Conservation (phyloP, 2,797 vertebrate genomes). For the Eleutherodactylus coqui region DNA sequence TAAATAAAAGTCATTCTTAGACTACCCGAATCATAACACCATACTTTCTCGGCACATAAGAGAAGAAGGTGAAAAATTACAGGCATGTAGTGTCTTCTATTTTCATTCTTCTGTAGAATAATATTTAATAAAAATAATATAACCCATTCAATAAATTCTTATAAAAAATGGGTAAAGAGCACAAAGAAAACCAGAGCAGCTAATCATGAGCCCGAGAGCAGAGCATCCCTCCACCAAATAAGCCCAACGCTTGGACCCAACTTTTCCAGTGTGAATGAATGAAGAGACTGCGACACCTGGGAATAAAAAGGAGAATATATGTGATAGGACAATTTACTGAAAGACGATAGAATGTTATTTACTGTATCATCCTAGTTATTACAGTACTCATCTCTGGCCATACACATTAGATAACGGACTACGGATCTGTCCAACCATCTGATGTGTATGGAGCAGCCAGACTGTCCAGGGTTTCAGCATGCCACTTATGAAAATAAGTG, state of each 20-base stretch:
- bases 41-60: neutral
- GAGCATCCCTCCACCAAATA: slow-evolving; percentile 27
- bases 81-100: neutral
- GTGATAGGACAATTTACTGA: neutral
- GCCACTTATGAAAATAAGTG: too few species aligned
- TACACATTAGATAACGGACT: neutral
- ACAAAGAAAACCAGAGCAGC: neutral
- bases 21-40: neutral
- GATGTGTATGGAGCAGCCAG: neutral
- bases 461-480: too few species aligned
- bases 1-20: neutral
- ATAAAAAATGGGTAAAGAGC: neutral
- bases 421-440: too few species aligned
- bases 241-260: neutral
- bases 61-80: neutral
- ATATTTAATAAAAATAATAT: neutral
- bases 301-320: neutral
- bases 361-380: neutral
- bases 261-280: neutral
- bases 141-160: neutral
- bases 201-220: neutral
- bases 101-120: neutral
- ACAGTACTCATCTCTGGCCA: neutral
- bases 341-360: neutral
- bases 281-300: neutral